phyloP scores from a whole-genome alignment of 2,888 invertebrate genomes.

The Muscina levida region DNA sequence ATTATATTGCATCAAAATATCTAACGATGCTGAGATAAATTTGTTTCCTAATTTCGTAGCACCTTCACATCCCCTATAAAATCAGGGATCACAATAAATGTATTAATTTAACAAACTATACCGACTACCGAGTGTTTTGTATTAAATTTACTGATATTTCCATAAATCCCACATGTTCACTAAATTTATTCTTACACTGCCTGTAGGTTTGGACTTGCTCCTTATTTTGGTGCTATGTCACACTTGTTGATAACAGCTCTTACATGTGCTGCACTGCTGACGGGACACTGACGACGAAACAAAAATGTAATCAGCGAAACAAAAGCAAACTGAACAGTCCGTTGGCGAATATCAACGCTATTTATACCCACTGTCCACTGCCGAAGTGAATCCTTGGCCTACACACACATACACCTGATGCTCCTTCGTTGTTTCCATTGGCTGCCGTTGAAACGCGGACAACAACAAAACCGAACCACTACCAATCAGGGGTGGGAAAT shows the following conservation, averaged over 20 bases:
- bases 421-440: conserved; percentile 11
- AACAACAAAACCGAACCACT: conserved; percentile 12
- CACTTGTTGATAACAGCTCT: background rate
- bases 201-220: background rate
- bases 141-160: no score
- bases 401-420: conserved; percentile 27
- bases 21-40: no score
- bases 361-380: conserved; percentile 57
- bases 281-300: background rate
- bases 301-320: conserved; percentile 22
- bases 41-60: no score
- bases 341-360: conserved; percentile 40
- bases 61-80: no score
- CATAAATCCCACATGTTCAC: no score
- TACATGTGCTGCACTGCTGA: background rate
- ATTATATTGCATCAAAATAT: no score
- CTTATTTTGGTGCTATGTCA: background rate
- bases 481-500: conserved; percentile 25
- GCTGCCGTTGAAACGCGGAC: background rate
- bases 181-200: no score
- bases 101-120: no score
- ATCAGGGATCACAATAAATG: no score
- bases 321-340: conserved; percentile 57
- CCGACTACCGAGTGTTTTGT: no score
- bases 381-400: conserved; percentile 28